Conservation (phyloP, 30 jellyfish, hydroid and myxozoan species). For the Mastigias papua region DNA sequence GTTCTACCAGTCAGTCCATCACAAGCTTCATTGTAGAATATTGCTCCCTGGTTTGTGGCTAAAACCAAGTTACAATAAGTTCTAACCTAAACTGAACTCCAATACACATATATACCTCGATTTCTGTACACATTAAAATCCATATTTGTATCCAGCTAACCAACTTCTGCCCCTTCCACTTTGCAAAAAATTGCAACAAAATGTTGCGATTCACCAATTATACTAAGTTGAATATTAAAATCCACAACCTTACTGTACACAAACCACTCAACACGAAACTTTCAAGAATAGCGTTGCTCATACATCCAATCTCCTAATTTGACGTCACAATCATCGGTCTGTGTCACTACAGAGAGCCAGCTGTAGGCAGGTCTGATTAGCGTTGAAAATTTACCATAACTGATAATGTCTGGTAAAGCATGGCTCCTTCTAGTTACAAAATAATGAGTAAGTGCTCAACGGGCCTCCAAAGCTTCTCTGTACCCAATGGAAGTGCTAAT, state of each 20-base stretch:
- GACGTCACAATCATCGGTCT: neutral
- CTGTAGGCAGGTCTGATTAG: too few species aligned
- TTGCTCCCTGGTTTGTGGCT: neutral
- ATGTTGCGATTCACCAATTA: neutral
- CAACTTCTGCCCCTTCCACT: neutral
- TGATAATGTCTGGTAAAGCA: too few species aligned
- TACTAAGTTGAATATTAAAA: neutral
- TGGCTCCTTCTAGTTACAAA: too few species aligned
- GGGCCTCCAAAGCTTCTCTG: too few species aligned
- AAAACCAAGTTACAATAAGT: neutral
- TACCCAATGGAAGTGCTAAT: too few species aligned
- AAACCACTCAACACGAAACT: neutral
- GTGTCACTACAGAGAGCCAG: too few species aligned
- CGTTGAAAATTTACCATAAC: too few species aligned
- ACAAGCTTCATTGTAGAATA: neutral
- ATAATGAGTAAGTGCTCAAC: too few species aligned
- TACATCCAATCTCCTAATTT: neutral
- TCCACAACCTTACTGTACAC: too few species aligned
- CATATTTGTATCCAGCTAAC: neutral
- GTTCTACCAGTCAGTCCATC: too few species aligned
- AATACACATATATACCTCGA: neutral
- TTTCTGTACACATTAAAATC: conserved; percentile 7
- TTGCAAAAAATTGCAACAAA: neutral
- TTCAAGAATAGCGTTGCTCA: neutral
- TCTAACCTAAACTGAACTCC: neutral